A percentile compares a stretch with the other conserved stretches of the same genome.
Evolutionary conservation across 2,797 vertebrate genomes (phyloP).

Genomic region (Gambusia yucatana): DNA sequence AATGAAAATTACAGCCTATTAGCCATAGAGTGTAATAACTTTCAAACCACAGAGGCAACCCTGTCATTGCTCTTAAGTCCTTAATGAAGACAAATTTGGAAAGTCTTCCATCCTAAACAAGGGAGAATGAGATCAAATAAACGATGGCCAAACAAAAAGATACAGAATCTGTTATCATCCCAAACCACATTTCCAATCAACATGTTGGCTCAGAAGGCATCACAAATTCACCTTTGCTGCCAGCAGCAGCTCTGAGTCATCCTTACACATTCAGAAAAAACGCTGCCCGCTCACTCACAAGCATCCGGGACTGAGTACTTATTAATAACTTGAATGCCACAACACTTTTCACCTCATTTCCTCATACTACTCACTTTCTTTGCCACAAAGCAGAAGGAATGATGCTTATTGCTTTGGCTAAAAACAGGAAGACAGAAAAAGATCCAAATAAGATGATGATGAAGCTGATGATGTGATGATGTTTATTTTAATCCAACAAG

Average conservation of each 20-base stretch:
- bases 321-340: constrained; percentile 2
- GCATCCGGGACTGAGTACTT: not conserved
- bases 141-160: constrained; percentile 9
- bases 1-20: not conserved
- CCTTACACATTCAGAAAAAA: constrained; percentile 13
- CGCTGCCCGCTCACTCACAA: constrained; percentile 20
- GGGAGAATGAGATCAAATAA: too few relatives aligned
- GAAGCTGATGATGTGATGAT: not conserved
- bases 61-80: not conserved
- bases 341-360: constrained; percentile 2
- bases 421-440: not conserved
- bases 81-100: not conserved
- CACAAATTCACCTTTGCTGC: constrained; percentile 57
- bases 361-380: not conserved
- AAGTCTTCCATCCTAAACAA: not conserved
- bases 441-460: not conserved
- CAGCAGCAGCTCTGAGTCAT: constrained; percentile 53
- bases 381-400: not conserved
- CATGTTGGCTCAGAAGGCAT: constrained; percentile 41
- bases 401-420: not conserved
- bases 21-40: not conserved
- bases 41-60: constrained; percentile 1
- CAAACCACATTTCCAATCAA: constrained; percentile 65
- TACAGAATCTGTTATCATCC: constrained; percentile 52
- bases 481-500: not conserved